Evolutionary conservation across 2,888 invertebrate genomes (phyloP), one percentile per base, ranked within the genome.

Genomic region (Corbicula japonica): DNA sequence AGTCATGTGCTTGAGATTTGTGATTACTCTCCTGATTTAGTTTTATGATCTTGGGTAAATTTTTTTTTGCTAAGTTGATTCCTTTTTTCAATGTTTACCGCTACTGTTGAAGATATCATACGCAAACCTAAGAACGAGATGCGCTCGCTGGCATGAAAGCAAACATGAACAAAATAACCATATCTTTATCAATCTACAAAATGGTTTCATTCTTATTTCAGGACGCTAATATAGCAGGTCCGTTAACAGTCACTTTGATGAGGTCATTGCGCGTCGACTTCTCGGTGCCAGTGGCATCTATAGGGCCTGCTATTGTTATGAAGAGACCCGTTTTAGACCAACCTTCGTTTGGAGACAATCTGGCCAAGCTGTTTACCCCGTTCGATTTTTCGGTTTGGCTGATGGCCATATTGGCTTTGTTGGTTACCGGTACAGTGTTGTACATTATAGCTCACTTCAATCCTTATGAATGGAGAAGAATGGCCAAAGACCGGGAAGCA

Each of bases 391-490:
- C 87, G 18, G 90, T 89, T 0, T 90, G 90, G 90, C 63, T 91
- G 41, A 76, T 88, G 85, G 70, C 88, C 0, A 38, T 87, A 0
- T 62, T 90, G 6, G 89, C 88, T 1, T 87, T 87, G 68, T 60
- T 91, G 54, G 85, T 86, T 10, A 89, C 89, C 30, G 86, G 90
- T 54, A 86, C 86, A 3, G 66, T 88, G 8, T 69, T 90, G 6
- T 90, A 90, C 70, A 80, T 90, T 72, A 89, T 91, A 61, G 86
- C 87, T 23, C 85, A 88, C 71, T 84, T 82, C 66, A 90, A 89
- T 63, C 90, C 91, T 0, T 89, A 90, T 61, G 90, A 90, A 66
- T 91, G 91, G 91, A 76, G 91, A 28, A 78, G 86, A 18, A 86
- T 90, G 87, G 76, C 84, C 18, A 85, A 82, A 50, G 89, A 90